Conservation (phyloP, 2,113 vertebrate species). For the Trichomycterus rosablanca region DNA sequence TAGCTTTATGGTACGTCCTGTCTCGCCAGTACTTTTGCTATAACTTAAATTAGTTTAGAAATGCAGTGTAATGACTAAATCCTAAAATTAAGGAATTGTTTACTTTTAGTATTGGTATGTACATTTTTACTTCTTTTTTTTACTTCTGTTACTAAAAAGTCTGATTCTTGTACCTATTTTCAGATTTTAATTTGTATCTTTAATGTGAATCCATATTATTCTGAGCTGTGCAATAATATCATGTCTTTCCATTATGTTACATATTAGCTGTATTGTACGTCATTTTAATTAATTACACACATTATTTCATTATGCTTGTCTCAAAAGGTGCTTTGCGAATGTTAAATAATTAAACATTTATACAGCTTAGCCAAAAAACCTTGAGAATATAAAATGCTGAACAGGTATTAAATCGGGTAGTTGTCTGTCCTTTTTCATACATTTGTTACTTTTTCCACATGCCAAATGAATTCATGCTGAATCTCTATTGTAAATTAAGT, state of each 20-base stretch:
- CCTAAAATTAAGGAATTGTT: too few species aligned
- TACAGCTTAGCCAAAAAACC: too few species aligned
- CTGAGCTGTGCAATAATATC: conserved; percentile 37
- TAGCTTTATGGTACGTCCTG: too few species aligned
- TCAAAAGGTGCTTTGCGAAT: not conserved
- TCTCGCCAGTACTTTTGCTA: too few species aligned
- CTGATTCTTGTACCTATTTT: not conserved
- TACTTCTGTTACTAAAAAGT: not conserved
- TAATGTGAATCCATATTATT: not conserved
- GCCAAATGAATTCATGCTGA: too few species aligned
- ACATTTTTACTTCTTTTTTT: not conserved
- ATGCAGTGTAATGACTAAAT: too few species aligned
- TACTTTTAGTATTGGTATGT: too few species aligned
- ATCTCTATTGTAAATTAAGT: too few species aligned
- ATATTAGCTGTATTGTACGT: not conserved
- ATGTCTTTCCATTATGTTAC: not conserved
- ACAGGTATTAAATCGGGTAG: too few species aligned
- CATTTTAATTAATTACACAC: not conserved
- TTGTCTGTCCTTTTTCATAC: not conserved
- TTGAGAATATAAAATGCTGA: too few species aligned
- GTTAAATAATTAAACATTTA: not conserved
- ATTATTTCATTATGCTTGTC: not conserved
- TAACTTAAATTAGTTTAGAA: too few species aligned
- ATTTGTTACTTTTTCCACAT: conserved; percentile 1
- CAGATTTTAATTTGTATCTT: not conserved